Evolutionary conservation across 2,113 vertebrate genomes (phyloP).

Genomic region (Neomonachus schauinslandi): DNA sequence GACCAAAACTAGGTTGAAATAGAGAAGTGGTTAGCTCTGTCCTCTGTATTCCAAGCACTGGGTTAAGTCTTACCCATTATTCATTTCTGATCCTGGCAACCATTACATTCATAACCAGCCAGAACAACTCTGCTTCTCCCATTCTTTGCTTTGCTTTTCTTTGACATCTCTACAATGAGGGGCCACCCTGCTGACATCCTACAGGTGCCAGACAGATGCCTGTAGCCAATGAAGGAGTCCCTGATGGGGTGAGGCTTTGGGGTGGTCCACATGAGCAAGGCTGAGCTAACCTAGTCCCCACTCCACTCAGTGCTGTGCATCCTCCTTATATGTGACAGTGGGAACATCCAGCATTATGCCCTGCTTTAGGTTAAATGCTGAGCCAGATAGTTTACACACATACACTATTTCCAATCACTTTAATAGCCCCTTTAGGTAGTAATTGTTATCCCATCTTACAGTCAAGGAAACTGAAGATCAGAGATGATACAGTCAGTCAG

Average conservation of each 20-base stretch:
- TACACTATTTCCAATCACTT: background rate
- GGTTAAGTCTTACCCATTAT: background rate
- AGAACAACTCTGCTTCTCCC: background rate
- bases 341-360: accelerated
- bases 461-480: background rate
- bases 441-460: background rate
- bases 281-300: background rate
- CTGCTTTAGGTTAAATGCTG: background rate
- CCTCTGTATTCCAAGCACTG: background rate
- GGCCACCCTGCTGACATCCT: background rate
- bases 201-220: background rate
- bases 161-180: background rate
- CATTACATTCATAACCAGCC: background rate
- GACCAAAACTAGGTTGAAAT: background rate
- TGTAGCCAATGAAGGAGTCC: background rate
- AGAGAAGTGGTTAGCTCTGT: background rate
- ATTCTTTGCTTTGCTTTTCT: background rate
- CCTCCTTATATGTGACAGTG: background rate
- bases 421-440: background rate
- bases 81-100: background rate
- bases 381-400: background rate
- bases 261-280: no score
- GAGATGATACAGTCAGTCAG: background rate
- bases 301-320: accelerated
- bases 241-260: background rate